Evolutionary conservation across 2,113 vertebrate genomes (phyloP).

Genomic region (Edolisoma coerulescens): DNA sequence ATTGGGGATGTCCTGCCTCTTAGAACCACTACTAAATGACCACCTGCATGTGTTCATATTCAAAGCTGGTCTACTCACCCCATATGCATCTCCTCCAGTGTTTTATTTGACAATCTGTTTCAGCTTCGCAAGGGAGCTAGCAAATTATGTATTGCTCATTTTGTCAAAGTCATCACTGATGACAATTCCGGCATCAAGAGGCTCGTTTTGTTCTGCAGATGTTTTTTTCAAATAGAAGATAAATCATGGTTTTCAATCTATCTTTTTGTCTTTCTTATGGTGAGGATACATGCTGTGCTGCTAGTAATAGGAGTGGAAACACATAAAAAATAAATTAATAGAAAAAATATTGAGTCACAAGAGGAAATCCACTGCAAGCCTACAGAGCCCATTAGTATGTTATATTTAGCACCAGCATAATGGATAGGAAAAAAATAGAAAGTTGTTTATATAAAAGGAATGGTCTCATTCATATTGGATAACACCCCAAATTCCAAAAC

Average conservation of each 20-base stretch:
- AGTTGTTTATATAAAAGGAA: conserved; percentile 52
- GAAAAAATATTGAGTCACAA: conserved; percentile 32
- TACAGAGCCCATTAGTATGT: conserved; percentile 13
- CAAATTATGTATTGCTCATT: conserved; percentile 82
- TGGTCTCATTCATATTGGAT: conserved; percentile 30
- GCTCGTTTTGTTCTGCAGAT: conserved; percentile 81
- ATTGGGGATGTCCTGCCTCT: conserved; percentile 77
- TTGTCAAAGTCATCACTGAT: conserved; percentile 83
- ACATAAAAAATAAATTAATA: conserved; percentile 65
- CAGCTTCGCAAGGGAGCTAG: conserved; percentile 74
- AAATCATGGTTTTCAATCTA: conserved; percentile 62
- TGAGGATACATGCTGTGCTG: neutral
- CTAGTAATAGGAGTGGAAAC: conserved; percentile 38
- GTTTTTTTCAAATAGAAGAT: conserved; percentile 76
- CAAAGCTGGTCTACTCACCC: conserved; percentile 70
- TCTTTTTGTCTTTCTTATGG: neutral
- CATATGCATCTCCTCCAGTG: conserved; percentile 78
- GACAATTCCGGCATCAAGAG: conserved; percentile 84
- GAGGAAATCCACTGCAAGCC: conserved; percentile 48
- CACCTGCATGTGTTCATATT: conserved; percentile 75
- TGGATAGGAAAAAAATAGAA: conserved; percentile 2
- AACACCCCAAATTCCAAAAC: conserved; percentile 4
- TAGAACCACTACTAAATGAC: conserved; percentile 68
- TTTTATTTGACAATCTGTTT: conserved; percentile 82
- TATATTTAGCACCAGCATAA: conserved; percentile 64